Evolutionary conservation across 1,140 invertebrate species (phyloP).

Genomic region (Platyscapa corneri): DNA sequence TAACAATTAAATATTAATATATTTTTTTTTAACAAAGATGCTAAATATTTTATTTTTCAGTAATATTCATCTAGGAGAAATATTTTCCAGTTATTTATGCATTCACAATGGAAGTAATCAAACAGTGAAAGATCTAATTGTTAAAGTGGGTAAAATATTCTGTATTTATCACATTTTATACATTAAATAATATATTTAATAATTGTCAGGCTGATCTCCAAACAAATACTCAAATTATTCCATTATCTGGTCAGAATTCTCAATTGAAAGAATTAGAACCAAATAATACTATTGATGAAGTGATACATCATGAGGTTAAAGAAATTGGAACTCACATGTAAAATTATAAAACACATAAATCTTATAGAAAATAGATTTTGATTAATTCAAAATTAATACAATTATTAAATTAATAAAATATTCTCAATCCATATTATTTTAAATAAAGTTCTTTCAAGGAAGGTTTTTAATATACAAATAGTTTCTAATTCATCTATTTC

Average conservation of each 20-base stretch:
- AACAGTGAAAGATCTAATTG: constrained; percentile 85
- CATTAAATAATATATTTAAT: constrained; percentile 43
- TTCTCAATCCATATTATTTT: no score
- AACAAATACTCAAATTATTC: constrained; percentile 90
- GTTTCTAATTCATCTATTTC: not conserved
- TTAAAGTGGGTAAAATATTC: constrained; percentile 78
- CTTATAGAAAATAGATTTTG: not conserved
- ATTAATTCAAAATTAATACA: no score
- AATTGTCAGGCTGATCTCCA: constrained; percentile 88
- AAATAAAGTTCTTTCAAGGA: no score
- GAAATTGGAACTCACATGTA: constrained; percentile 98
- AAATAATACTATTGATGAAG: constrained; percentile 93
- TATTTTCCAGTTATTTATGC: constrained; percentile 97
- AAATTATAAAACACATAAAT: constrained; percentile 55
- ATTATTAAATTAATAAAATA: no score
- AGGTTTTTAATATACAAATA: no score
- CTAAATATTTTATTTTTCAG: constrained; percentile 71
- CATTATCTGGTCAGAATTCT: constrained; percentile 80
- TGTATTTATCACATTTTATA: constrained; percentile 42
- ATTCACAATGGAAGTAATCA: constrained; percentile 95
- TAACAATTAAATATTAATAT: constrained; percentile 65
- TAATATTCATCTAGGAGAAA: constrained; percentile 93
- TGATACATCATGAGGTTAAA: constrained; percentile 98
- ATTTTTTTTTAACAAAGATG: constrained; percentile 7
- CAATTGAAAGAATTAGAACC: constrained; percentile 82